Evolutionary conservation across 2,888 invertebrate species (phyloP).

Genomic region (Diaprepes abbreviatus): DNA sequence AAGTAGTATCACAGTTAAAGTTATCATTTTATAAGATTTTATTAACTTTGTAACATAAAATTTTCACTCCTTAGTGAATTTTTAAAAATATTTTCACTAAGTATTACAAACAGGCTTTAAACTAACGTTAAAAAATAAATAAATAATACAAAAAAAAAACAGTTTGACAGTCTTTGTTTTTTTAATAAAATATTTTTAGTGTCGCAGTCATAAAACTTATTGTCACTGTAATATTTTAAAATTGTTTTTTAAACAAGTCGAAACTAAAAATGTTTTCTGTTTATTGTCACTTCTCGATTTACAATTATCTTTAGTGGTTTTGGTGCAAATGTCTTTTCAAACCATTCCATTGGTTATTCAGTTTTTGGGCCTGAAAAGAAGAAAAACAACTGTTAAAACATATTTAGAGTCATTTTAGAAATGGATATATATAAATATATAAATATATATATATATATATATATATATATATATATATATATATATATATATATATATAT

Average conservation of each 20-base stretch:
- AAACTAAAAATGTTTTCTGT: no score
- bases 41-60: neutral
- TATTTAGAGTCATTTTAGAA: no score
- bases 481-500: no score
- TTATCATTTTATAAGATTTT: constrained; percentile 1
- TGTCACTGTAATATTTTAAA: neutral
- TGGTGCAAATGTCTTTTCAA: neutral
- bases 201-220: neutral
- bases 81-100: neutral
- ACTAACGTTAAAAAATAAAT: neutral
- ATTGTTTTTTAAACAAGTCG: no score
- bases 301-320: neutral
- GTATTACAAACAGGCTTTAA: neutral
- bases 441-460: no score
- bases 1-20: constrained; percentile 24
- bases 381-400: no score
- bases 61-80: neutral
- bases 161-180: neutral
- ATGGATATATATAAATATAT: no score
- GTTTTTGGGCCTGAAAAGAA: neutral
- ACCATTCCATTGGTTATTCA: constrained; percentile 11
- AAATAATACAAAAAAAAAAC: neutral
- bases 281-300: no score
- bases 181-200: neutral
- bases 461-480: no score